A percentile compares a stretch with the other conserved stretches of the same genome.
Evolutionary conservation across 2,888 invertebrate genomes (phyloP).

Genomic region (Pheosia gnoma): DNA sequence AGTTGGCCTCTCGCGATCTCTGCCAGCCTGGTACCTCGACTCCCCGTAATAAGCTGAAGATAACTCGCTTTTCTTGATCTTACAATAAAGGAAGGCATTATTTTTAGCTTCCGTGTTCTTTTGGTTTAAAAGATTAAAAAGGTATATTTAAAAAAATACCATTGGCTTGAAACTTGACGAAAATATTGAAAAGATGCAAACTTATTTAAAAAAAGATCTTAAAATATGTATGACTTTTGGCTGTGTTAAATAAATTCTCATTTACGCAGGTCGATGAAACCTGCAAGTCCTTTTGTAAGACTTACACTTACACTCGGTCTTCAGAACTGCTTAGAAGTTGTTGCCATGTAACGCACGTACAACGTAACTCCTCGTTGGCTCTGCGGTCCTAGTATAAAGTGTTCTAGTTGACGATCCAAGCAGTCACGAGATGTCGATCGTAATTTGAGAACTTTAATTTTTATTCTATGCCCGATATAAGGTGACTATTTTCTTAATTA

Average conservation of each 20-base stretch:
- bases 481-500: slow-evolving; percentile 29
- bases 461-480: slow-evolving; percentile 31
- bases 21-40: slow-evolving; percentile 76
- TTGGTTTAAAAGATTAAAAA: slow-evolving; percentile 18
- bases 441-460: slow-evolving; percentile 48
- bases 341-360: slow-evolving; percentile 38
- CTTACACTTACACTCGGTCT: slow-evolving; percentile 56
- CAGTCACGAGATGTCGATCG: slow-evolving; percentile 63
- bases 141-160: slow-evolving; percentile 1
- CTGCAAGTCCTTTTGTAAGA: slow-evolving; percentile 56
- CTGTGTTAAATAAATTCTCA: slow-evolving; percentile 16
- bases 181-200: background rate
- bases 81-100: slow-evolving; percentile 62
- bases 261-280: slow-evolving; percentile 31
- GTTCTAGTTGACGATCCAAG: slow-evolving; percentile 83
- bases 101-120: slow-evolving; percentile 70
- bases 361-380: slow-evolving; percentile 46
- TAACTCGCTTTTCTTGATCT: slow-evolving; percentile 80
- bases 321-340: slow-evolving; percentile 52
- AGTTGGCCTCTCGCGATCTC: slow-evolving; percentile 67
- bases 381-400: slow-evolving; percentile 72
- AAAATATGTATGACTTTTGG: background rate
- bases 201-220: background rate
- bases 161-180: background rate
- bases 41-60: slow-evolving; percentile 83